Evolutionary conservation across 2,113 vertebrate species (phyloP).

Genomic region (Gopherus flavomarginatus): DNA sequence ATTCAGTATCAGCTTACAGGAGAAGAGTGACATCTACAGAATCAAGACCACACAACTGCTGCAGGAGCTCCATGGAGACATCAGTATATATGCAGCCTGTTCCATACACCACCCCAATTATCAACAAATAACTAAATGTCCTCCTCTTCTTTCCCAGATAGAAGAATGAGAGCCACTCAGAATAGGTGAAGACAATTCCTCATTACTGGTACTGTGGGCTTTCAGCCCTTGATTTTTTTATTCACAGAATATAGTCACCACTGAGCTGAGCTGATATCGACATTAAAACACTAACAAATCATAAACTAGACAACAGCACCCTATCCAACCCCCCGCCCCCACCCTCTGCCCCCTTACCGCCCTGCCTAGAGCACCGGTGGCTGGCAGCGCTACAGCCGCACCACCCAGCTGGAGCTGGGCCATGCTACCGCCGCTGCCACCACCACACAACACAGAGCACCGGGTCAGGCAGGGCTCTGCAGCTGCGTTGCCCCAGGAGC

Average conservation of each 20-base stretch:
- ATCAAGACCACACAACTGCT: not conserved
- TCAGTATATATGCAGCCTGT: not conserved
- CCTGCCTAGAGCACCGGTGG: too few species aligned
- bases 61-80: not conserved
- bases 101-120: not conserved
- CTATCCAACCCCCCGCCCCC: too few species aligned
- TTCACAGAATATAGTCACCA: not conserved
- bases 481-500: too few species aligned
- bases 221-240: not conserved
- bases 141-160: not conserved
- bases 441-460: too few species aligned
- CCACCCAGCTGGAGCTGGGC: too few species aligned
- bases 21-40: conserved; percentile 42
- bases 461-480: too few species aligned
- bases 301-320: not conserved
- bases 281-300: not conserved
- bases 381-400: too few species aligned
- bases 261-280: not conserved
- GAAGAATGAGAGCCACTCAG: not conserved
- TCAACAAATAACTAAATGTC: not conserved
- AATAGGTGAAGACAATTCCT: not conserved
- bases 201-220: not conserved
- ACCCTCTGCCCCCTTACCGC: too few species aligned
- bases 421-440: too few species aligned
- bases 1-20: not conserved